Evolutionary conservation across 2,113 vertebrate species (phyloP).

Genomic region (Oryzias woworae): DNA sequence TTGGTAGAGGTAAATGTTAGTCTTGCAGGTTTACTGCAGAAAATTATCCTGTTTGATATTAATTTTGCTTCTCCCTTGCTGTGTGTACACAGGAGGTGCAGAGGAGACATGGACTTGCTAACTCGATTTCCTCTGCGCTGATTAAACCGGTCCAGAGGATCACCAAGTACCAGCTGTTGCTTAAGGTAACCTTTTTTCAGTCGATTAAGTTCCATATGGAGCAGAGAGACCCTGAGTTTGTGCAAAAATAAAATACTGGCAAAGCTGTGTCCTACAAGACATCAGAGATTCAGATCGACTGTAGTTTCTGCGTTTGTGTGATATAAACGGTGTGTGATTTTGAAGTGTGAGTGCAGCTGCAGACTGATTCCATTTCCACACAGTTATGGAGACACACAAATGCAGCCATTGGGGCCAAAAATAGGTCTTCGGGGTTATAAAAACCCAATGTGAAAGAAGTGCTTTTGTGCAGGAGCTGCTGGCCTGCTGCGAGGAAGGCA

Average conservation of each 20-base stretch:
- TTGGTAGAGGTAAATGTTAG: neutral
- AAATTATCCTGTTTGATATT: neutral
- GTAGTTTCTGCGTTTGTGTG: no score
- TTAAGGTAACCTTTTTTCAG: conserved; percentile 82
- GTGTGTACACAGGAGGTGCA: conserved; percentile 87
- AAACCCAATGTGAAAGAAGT: neutral
- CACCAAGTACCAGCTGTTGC: conserved; percentile 96
- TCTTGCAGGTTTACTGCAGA: neutral
- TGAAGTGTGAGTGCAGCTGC: no score
- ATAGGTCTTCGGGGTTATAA: neutral
- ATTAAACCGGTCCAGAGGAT: conserved; percentile 98
- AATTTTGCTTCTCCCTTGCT: neutral
- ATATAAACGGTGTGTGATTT: no score
- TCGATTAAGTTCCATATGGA: no score
- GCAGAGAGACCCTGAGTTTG: no score
- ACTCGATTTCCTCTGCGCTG: conserved; percentile 97
- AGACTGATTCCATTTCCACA: no score
- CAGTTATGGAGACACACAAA: no score
- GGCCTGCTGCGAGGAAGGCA: conserved; percentile 97
- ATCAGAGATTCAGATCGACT: no score
- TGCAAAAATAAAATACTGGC: no score
- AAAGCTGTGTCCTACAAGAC: no score
- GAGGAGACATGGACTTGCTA: conserved; percentile 90
- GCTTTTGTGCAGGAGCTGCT: conserved; percentile 84
- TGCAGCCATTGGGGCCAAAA: no score